phyloP scores from a whole-genome alignment of 1,140 invertebrate species.

The Drosophila navojoa region DNA sequence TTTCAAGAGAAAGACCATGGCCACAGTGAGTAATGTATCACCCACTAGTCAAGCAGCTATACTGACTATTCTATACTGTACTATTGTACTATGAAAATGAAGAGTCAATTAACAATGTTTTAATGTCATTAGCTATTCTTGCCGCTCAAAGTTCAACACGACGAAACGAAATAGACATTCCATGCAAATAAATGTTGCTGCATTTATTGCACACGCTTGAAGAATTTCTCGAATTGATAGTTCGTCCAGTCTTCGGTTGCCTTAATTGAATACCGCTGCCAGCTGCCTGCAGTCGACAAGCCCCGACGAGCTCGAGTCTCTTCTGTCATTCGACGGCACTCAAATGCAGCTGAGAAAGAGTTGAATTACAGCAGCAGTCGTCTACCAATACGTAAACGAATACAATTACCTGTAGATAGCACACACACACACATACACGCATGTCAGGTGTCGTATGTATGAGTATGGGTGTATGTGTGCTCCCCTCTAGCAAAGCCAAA shows the following conservation, averaged over 20 bases:
- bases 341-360: not conserved
- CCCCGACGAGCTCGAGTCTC: not conserved
- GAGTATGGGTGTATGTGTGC: too few species aligned
- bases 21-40: too few species aligned
- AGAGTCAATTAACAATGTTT: too few species aligned
- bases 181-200: not conserved
- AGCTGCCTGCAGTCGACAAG: not conserved
- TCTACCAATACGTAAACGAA: slow-evolving; percentile 10
- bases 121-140: too few species aligned
- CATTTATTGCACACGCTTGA: not conserved
- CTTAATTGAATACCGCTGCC: slow-evolving; percentile 1
- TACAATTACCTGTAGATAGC: slow-evolving; percentile 17
- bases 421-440: not conserved
- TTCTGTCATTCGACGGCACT: not conserved
- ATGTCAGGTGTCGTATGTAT: too few species aligned
- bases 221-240: not conserved
- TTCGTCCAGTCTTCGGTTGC: slow-evolving; percentile 1
- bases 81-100: too few species aligned
- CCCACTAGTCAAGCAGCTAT: too few species aligned
- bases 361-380: not conserved
- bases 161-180: too few species aligned
- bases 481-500: not conserved
- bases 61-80: too few species aligned
- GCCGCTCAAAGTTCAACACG: too few species aligned
- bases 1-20: too few species aligned